Conservation (phyloP, 2,113 vertebrate species). For the Bujurquina vittata region DNA sequence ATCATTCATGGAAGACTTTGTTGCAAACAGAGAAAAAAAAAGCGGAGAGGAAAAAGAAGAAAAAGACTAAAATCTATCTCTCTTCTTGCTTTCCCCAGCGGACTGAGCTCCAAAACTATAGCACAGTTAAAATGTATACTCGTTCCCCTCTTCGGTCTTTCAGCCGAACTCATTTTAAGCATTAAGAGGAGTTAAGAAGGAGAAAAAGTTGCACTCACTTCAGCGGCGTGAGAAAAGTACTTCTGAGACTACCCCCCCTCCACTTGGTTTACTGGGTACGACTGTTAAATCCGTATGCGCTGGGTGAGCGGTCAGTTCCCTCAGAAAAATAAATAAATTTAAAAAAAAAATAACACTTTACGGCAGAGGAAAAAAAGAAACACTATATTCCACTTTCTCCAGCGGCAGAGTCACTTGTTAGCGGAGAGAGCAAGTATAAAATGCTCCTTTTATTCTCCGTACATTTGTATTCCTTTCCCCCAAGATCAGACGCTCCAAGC, state of each 20-base stretch:
- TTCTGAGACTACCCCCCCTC: conserved; percentile 28
- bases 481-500: conserved; percentile 37
- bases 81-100: background rate
- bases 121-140: background rate
- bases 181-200: background rate
- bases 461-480: conserved; percentile 58
- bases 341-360: conserved; percentile 18
- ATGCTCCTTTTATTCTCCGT: conserved; percentile 46
- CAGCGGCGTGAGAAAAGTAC: conserved; percentile 16
- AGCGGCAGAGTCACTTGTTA: conserved; percentile 57
- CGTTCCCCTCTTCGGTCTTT: background rate
- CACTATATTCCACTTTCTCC: conserved; percentile 55
- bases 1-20: background rate
- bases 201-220: conserved; percentile 62
- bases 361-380: background rate
- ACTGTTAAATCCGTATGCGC: conserved; percentile 51
- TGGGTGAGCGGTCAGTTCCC: conserved; percentile 23
- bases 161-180: background rate
- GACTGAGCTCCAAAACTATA: background rate
- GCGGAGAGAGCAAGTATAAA: conserved; percentile 30
- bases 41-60: background rate
- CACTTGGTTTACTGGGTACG: conserved; percentile 32
- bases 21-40: background rate
- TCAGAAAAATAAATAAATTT: conserved; percentile 11
- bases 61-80: background rate